phyloP scores from a whole-genome alignment of 2,113 vertebrate species.

The Pterocles orientalis region DNA sequence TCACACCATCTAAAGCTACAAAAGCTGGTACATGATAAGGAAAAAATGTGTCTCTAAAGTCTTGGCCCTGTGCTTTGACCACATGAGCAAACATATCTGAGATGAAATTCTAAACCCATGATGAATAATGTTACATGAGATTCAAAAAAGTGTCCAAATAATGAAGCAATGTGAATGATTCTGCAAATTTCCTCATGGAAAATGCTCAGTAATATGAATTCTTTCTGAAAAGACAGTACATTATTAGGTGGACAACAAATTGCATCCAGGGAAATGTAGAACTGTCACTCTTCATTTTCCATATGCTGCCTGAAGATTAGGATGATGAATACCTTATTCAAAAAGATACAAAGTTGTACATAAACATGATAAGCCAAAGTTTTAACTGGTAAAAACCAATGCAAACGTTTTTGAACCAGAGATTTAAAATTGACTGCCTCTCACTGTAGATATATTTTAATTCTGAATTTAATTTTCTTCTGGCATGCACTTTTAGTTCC shows the following conservation, averaged over 20 bases:
- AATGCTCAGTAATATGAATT: not conserved
- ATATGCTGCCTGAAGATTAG: not conserved
- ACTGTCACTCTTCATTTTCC: not conserved
- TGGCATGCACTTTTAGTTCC: not conserved
- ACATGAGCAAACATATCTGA: not conserved
- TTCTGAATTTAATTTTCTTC: not conserved
- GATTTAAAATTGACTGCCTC: not conserved
- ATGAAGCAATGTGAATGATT: not conserved
- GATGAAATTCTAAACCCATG: not conserved
- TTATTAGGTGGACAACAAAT: not conserved
- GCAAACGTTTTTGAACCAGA: not conserved
- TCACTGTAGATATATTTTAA: not conserved
- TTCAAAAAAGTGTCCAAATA: not conserved
- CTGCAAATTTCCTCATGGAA: not conserved
- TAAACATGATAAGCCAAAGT: not conserved
- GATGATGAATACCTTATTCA: not conserved
- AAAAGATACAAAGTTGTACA: not conserved
- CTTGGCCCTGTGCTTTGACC: fast-evolving
- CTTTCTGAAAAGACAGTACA: not conserved
- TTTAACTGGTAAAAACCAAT: not conserved
- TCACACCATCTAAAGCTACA: not conserved
- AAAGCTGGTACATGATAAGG: not conserved
- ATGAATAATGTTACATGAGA: not conserved
- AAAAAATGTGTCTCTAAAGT: not conserved
- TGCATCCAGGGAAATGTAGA: not conserved